Conservation (phyloP, 2,113 vertebrate species). For the Hippolais icterina region DNA sequence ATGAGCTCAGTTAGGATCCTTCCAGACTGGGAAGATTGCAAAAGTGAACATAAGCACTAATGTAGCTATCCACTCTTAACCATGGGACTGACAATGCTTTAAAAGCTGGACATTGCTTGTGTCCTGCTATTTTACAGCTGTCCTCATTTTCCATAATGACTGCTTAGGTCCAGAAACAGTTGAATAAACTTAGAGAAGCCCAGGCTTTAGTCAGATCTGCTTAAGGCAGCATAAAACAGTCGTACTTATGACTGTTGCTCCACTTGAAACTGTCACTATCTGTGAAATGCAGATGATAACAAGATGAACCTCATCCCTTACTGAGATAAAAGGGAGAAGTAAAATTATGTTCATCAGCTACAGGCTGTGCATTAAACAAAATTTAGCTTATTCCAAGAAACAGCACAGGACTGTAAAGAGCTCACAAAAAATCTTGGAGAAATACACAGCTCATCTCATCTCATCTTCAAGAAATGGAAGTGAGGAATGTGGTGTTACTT, state of each 20-base stretch:
- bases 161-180: not conserved
- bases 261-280: not conserved
- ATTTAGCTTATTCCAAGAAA: not conserved
- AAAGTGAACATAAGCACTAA: not conserved
- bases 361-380: not conserved
- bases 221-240: not conserved
- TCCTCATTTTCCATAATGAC: not conserved
- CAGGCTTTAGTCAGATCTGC: not conserved
- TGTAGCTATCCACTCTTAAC: not conserved
- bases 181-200: not conserved
- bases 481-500: not conserved
- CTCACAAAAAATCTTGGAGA: not conserved
- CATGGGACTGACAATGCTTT: not conserved
- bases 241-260: not conserved
- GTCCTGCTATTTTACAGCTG: not conserved
- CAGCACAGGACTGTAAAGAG: not conserved
- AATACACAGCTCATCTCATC: not conserved
- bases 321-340: not conserved
- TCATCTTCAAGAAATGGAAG: not conserved
- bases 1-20: not conserved
- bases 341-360: not conserved
- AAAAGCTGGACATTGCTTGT: not conserved
- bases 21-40: not conserved
- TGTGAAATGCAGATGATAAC: not conserved
- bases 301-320: not conserved